Conservation (phyloP, 2,888 invertebrate genomes). For the Mesorhabditis spiculigera region DNA sequence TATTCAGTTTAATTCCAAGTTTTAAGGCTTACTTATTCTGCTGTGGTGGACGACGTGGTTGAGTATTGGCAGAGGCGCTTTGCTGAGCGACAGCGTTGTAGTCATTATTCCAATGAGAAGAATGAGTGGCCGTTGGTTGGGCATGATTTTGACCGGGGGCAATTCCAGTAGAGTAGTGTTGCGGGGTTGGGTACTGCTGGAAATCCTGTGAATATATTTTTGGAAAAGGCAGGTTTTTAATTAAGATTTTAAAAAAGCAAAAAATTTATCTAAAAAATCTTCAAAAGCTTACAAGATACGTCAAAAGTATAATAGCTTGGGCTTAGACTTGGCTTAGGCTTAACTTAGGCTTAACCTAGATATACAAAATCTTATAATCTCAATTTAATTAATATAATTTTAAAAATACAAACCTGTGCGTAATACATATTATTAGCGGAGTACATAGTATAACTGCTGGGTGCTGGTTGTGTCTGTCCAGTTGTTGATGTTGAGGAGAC, state of each 20-base stretch:
- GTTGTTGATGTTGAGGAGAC: constrained; percentile 2
- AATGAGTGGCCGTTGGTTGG: constrained; percentile 4
- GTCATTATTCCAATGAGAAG: constrained; percentile 2
- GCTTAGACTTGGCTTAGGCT: no score
- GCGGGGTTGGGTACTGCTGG: not conserved
- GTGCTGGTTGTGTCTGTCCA: not conserved
- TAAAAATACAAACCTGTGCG: not conserved
- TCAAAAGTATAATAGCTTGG: no score
- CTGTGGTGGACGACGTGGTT: not conserved
- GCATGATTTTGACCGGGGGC: constrained; percentile 1
- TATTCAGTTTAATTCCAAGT: no score
- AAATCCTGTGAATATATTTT: no score
- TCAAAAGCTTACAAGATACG: no score
- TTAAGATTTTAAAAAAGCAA: not conserved
- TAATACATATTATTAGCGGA: not conserved
- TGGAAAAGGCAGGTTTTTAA: not conserved
- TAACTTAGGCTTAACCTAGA: no score
- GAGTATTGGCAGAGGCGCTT: not conserved
- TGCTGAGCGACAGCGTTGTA: not conserved
- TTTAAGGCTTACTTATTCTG: not conserved
- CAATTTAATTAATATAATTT: no score
- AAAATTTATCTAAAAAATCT: no score
- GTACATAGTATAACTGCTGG: not conserved
- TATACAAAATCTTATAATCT: no score
- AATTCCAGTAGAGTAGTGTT: not conserved